Evolutionary conservation across 2,888 invertebrate genomes (phyloP).

Genomic region (Amblyjoppa fuscipennis): DNA sequence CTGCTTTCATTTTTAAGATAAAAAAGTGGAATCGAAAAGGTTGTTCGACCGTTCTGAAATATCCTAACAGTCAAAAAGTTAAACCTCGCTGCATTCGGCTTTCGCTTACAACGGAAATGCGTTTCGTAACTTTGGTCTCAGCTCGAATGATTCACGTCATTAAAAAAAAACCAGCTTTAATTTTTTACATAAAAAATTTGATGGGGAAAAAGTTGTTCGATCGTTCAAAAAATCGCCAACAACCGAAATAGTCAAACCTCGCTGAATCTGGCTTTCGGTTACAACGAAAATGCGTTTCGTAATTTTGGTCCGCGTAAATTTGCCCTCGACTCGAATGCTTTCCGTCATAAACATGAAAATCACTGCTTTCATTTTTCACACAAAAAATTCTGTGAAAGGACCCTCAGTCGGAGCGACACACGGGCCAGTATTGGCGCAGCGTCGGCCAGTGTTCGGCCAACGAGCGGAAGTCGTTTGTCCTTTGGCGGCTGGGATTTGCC

Average conservation of each 20-base stretch:
- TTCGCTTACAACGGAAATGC: neutral
- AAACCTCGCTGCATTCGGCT: neutral
- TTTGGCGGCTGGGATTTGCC: constrained; percentile 28
- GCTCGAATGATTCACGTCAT: neutral
- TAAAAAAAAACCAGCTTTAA: neutral
- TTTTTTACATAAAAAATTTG: neutral
- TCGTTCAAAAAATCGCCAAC: neutral
- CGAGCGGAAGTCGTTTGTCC: constrained; percentile 10
- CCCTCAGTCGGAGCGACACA: no score
- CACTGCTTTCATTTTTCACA: neutral
- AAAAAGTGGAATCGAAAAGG: neutral
- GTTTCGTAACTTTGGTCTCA: neutral
- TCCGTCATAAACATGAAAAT: neutral
- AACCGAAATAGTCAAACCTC: neutral
- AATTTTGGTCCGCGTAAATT: neutral
- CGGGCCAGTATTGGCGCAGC: neutral
- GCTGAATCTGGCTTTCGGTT: neutral
- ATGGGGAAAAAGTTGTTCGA: neutral
- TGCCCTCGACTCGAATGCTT: neutral
- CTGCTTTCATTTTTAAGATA: neutral
- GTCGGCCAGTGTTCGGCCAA: neutral
- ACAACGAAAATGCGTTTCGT: constrained; percentile 8
- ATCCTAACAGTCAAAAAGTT: neutral
- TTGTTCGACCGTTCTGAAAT: neutral
- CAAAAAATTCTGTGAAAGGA: neutral